phyloP scores from a whole-genome alignment of 1,140 invertebrate species.

The Drosophila ambigua region DNA sequence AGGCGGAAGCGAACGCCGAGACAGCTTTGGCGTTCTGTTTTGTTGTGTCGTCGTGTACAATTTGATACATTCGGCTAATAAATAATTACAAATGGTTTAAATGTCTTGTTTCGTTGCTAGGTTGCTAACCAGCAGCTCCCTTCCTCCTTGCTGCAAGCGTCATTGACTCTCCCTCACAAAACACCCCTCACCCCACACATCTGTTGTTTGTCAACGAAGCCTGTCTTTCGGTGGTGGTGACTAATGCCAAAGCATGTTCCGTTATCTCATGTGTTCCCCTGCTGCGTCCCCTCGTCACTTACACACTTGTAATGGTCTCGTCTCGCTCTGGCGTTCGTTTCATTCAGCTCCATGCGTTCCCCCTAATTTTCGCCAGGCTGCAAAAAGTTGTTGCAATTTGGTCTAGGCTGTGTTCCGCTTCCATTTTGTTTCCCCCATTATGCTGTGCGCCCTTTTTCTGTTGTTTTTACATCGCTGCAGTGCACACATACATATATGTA shows the following conservation, averaged over 20 bases:
- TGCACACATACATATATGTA: slow-evolving; percentile 30
- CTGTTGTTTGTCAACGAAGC: slow-evolving; percentile 53
- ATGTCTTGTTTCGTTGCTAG: slow-evolving; percentile 27
- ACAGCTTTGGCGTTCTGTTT: slow-evolving; percentile 31
- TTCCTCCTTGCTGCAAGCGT: slow-evolving; percentile 15
- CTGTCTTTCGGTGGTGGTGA: slow-evolving; percentile 35
- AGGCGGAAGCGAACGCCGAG: slow-evolving; percentile 66
- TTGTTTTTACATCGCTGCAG: slow-evolving; percentile 52
- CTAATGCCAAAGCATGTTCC: slow-evolving; percentile 58
- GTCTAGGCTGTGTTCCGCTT: slow-evolving; percentile 60
- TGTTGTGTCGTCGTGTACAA: slow-evolving; percentile 10
- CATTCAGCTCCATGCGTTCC: slow-evolving; percentile 60
- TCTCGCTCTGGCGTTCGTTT: slow-evolving; percentile 38
- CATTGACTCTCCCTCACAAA: slow-evolving; percentile 31
- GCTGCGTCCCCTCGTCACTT: slow-evolving; percentile 17
- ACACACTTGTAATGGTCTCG: slow-evolving; percentile 7
- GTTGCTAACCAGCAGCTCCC: slow-evolving; percentile 41
- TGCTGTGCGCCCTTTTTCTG: slow-evolving; percentile 43
- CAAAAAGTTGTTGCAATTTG: slow-evolving; percentile 48
- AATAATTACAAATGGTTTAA: slow-evolving; percentile 13
- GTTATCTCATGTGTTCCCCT: slow-evolving; percentile 57
- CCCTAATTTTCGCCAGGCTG: slow-evolving; percentile 34
- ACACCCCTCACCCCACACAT: slow-evolving; percentile 38
- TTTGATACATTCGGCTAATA: slow-evolving; percentile 17
- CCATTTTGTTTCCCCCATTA: slow-evolving; percentile 45